Evolutionary conservation across 1,140 invertebrate genomes (phyloP), one percentile per base, ranked within the genome.

Genomic region (Drosophila busckii): DNA sequence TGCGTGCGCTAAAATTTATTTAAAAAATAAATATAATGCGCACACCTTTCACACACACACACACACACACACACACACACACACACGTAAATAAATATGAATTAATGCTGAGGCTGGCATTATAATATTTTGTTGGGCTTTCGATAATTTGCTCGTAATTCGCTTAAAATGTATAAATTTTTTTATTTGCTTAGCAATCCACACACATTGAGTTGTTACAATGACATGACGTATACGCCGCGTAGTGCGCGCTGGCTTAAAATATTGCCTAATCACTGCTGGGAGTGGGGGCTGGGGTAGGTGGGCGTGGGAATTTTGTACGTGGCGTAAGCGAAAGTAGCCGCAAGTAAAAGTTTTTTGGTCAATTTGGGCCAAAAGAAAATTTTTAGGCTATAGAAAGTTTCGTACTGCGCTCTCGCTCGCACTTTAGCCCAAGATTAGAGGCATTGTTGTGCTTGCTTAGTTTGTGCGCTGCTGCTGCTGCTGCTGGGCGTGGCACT

Each of bases 181-280:
- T 69, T 75, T 80, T 64, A 82, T 82, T 82, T 80, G 69, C 60
- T 40, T 69, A 69, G 73, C 69, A 80, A 82, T 53, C 60, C 34
- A 46, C 46, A 15, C 6, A 48, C 58, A 80, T 80, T 80, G 75
- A 82, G 75, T 69, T 80, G 69, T 75, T 65, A n/a, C 69, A 73
- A 73, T 80, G 75, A 80, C 62, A 67, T 56, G 73, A 56, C 52
- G 71, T 67, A 70, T 61, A 60, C 41, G 20, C 32, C 4, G 22
- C 35, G 19, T 17, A 22, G 56, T 42, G 55, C 46, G 60, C 52
- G 48, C n/a, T 54, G 63, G 49, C 52, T 42, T 23, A 54, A 62
- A 80, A 73, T 80, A 68, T 66, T 82, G 69, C 75, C 75, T 80
- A 73, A 80, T 80, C 75, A 80, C 75, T 82, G 69, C 38, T 73